phyloP scores from a whole-genome alignment of 2,888 invertebrate genomes.

The Embidobia sp. region DNA sequence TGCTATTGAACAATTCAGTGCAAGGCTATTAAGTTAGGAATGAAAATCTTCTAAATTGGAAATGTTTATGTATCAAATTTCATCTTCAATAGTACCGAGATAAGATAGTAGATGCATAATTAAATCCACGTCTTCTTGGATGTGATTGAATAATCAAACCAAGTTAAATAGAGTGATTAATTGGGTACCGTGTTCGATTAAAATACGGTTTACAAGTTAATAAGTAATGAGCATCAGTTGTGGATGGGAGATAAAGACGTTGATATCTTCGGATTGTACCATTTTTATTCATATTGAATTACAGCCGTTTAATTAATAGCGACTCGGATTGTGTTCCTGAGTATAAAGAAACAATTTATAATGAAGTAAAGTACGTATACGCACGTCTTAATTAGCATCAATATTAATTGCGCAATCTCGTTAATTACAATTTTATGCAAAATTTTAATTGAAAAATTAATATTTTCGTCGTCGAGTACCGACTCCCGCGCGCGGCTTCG shows the following conservation, averaged over 20 bases:
- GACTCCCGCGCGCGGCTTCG: neutral
- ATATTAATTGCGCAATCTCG: neutral
- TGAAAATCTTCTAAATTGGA: too few relatives aligned
- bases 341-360: constrained; percentile 36
- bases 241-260: constrained; percentile 45
- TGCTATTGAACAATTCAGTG: too few relatives aligned
- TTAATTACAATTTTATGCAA: constrained; percentile 2
- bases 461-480: constrained; percentile 2
- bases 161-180: constrained; percentile 49
- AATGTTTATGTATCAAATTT: too few relatives aligned
- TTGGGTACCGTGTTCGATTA: constrained; percentile 38
- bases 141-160: constrained; percentile 48
- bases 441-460: constrained; percentile 2
- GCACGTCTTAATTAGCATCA: constrained; percentile 23
- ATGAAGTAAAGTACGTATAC: constrained; percentile 11
- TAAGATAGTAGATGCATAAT: constrained; percentile 17
- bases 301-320: constrained; percentile 43
- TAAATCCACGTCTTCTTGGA: constrained; percentile 17
- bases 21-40: too few relatives aligned
- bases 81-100: neutral
- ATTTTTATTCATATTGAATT: constrained; percentile 48
- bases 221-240: constrained; percentile 55
- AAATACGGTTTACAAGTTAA: constrained; percentile 59
- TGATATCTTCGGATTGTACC: constrained; percentile 41
- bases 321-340: constrained; percentile 18